Evolutionary conservation across 1,140 invertebrate species (phyloP).

Genomic region (Prorops nasuta): DNA sequence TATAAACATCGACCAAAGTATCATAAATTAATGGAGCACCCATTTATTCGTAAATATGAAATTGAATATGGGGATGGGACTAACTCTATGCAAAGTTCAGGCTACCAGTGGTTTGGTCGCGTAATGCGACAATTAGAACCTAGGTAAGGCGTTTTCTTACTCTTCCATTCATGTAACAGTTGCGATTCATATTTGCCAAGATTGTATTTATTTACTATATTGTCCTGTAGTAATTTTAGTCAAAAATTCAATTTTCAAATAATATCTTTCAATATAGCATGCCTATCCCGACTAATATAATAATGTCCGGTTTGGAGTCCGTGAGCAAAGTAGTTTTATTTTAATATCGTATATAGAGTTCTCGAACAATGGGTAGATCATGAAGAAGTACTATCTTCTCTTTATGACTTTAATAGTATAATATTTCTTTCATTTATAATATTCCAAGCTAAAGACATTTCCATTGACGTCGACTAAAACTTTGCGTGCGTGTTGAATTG

Average conservation of each 20-base stretch:
- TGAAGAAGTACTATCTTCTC: conserved; percentile 5
- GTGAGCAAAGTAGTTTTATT: too few species aligned
- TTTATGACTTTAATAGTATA: background rate
- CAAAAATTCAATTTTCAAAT: conserved; percentile 10
- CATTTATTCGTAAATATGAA: conserved; percentile 84
- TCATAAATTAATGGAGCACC: conserved; percentile 83
- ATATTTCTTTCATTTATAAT: background rate
- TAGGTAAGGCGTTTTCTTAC: conserved; percentile 32
- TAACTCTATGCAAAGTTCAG: conserved; percentile 37
- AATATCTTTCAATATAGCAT: conserved; percentile 46
- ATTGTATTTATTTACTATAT: conserved; percentile 1
- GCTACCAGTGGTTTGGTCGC: conserved; percentile 49
- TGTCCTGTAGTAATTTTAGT: conserved; percentile 1
- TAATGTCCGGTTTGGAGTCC: conserved; percentile 53
- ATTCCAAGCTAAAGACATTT: conserved; percentile 6
- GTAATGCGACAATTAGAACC: conserved; percentile 51
- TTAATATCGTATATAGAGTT: conserved; percentile 23
- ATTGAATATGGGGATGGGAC: conserved; percentile 35
- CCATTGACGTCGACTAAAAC: conserved; percentile 38
- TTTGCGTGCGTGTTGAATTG: conserved; percentile 57
- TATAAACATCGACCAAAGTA: conserved; percentile 93
- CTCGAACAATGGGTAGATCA: conserved; percentile 19
- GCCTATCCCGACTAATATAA: conserved; percentile 51
- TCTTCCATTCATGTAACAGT: too few species aligned
- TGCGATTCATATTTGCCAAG: background rate